phyloP scores from a whole-genome alignment of 2,797 vertebrate species.

The Dicrostonyx torquatus region DNA sequence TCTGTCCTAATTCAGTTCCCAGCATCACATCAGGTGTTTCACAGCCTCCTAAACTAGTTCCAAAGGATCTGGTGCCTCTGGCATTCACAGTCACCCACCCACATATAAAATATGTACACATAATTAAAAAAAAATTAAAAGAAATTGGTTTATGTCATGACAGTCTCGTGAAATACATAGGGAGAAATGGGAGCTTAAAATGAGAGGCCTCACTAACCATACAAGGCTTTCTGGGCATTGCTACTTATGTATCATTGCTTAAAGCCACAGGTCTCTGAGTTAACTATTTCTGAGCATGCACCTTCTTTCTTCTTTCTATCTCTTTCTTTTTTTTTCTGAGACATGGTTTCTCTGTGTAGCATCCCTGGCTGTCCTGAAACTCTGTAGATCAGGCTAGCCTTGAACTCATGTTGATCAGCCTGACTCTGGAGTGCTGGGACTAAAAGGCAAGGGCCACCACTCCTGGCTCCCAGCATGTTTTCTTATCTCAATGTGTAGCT shows the following conservation, averaged over 20 bases:
- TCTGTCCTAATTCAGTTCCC: neutral
- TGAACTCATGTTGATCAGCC: neutral
- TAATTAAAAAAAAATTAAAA: neutral
- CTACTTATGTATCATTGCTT: neutral
- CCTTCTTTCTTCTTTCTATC: neutral
- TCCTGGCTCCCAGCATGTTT: neutral
- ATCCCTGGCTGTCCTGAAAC: neutral
- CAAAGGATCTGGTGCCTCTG: neutral
- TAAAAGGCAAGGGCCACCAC: neutral
- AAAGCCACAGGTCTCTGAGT: slow-evolving; percentile 32
- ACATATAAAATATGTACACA: neutral
- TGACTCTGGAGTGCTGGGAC: neutral
- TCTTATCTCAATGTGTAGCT: slow-evolving; percentile 22
- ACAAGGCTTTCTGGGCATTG: neutral
- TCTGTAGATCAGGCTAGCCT: neutral
- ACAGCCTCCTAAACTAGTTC: neutral
- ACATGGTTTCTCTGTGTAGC: neutral
- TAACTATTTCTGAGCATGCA: neutral
- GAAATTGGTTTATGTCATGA: neutral
- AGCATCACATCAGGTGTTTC: neutral
- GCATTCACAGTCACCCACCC: neutral
- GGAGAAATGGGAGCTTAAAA: slow-evolving; percentile 52
- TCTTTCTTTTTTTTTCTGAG: neutral
- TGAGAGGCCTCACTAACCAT: neutral
- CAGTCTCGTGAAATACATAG: slow-evolving; percentile 44